Conservation (phyloP, 2,888 invertebrate species). For the Sphaerophoria taeniata region DNA sequence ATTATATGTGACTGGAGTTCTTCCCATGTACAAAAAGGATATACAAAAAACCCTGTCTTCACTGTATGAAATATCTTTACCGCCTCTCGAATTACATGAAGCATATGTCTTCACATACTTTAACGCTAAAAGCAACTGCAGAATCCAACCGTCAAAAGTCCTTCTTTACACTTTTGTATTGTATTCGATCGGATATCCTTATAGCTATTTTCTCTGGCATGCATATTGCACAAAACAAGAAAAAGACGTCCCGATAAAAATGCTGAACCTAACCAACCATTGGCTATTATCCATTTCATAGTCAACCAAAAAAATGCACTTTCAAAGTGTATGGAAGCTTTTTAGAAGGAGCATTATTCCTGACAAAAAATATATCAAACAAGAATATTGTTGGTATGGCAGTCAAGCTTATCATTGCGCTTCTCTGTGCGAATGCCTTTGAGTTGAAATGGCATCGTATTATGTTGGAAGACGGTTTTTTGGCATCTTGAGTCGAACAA, state of each 20-base stretch:
- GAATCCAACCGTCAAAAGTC: neutral
- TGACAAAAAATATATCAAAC: neutral
- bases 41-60: constrained; percentile 26
- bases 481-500: constrained; percentile 28
- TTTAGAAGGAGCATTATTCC: neutral
- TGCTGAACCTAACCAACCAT: constrained; percentile 27
- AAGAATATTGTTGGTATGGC: neutral
- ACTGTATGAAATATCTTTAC: constrained; percentile 20
- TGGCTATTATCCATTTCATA: constrained; percentile 31
- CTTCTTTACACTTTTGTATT: neutral
- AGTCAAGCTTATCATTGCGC: constrained; percentile 46
- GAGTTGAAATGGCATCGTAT: constrained; percentile 21
- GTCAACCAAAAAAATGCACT: constrained; percentile 19
- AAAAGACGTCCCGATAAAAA: neutral
- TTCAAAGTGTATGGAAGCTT: neutral
- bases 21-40: neutral
- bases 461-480: constrained; percentile 43
- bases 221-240: neutral
- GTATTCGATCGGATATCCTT: constrained; percentile 32
- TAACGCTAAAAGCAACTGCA: constrained; percentile 33
- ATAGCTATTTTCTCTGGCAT: constrained; percentile 1
- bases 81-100: constrained; percentile 28
- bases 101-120: constrained; percentile 41
- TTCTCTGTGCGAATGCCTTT: constrained; percentile 42
- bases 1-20: neutral